phyloP scores from a whole-genome alignment of 2,797 vertebrate species.

The Onychomys torridus region DNA sequence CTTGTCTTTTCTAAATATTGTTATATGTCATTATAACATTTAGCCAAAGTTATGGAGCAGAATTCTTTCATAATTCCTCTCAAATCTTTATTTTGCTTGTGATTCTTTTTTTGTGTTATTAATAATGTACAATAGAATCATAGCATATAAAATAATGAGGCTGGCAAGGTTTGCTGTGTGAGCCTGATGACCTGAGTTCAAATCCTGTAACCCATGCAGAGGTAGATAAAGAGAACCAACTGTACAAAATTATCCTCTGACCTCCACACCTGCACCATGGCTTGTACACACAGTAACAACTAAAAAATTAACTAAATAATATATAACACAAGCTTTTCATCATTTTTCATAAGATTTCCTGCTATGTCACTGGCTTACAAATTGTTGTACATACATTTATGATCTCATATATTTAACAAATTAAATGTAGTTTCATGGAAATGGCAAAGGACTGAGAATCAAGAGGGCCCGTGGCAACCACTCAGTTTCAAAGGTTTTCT shows the following conservation, averaged over 20 bases:
- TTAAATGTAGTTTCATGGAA: conserved; percentile 15
- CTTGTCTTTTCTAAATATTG: conserved; percentile 35
- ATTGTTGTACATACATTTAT: background rate
- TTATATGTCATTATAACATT: conserved; percentile 3
- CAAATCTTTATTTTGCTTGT: conserved; percentile 59
- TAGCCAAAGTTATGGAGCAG: background rate
- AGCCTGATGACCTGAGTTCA: background rate
- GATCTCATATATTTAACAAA: background rate
- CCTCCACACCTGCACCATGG: no score
- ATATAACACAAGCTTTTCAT: background rate
- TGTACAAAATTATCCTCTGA: background rate
- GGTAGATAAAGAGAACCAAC: background rate
- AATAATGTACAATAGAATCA: background rate
- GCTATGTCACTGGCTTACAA: background rate
- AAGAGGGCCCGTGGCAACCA: background rate
- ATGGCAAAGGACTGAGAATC: background rate
- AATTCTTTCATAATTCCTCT: conserved; percentile 10
- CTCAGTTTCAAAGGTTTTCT: background rate
- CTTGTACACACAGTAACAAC: background rate
- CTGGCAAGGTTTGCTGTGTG: background rate
- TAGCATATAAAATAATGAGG: background rate
- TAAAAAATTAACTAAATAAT: background rate
- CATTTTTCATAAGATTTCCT: conserved; percentile 21
- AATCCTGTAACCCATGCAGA: background rate
- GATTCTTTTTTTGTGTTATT: conserved; percentile 13